These are phyloP conservation scores for Rhea americana DNA, from an alignment of 2,113 vertebrate species.

Conservation along the genomic window DNA sequence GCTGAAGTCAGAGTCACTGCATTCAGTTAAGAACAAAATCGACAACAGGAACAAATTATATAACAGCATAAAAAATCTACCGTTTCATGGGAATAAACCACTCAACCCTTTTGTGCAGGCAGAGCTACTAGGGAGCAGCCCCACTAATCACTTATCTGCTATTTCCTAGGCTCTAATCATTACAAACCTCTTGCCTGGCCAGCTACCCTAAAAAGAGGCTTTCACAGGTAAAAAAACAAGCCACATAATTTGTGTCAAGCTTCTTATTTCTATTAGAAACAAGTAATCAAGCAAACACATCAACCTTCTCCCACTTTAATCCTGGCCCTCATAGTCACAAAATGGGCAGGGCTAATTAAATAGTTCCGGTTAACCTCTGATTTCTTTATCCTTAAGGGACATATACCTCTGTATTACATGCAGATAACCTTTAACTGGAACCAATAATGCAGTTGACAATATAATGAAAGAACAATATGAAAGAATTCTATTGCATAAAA, in stretches of 20 bases:
- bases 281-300: fast-evolving
- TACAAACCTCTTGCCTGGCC: background rate
- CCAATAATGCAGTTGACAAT: background rate
- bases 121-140: background rate
- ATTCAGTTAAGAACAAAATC: background rate
- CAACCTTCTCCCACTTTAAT: background rate
- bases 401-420: background rate
- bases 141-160: background rate
- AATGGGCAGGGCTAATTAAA: background rate
- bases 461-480: background rate
- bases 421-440: background rate
- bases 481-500: background rate
- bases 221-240: background rate
- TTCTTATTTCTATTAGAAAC: background rate
- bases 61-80: background rate
- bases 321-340: background rate
- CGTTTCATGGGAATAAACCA: background rate
- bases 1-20: background rate
- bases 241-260: fast-evolving
- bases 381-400: background rate
- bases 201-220: background rate
- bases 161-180: background rate
- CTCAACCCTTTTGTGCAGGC: background rate
- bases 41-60: fast-evolving
- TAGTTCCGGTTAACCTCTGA: background rate